These are phyloP conservation scores for Ectropis crepuscularia DNA, from an alignment of 2,888 invertebrate genomes.

Conservation along the genomic window DNA sequence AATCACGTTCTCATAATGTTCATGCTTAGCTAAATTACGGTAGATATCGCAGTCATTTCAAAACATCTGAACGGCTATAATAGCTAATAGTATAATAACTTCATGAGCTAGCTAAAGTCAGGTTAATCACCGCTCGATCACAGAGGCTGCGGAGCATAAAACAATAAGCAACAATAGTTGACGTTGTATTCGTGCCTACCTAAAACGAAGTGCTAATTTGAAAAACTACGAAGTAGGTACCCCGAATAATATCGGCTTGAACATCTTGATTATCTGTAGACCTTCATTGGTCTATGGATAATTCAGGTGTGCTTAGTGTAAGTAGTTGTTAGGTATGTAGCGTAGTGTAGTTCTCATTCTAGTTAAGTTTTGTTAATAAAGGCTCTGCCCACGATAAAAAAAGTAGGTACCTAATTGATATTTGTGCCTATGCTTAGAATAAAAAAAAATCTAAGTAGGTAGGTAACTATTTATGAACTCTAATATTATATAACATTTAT, in stretches of 20 bases:
- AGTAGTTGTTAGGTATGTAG: too few species aligned
- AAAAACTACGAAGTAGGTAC: neutral
- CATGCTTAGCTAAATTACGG: slow-evolving; percentile 32
- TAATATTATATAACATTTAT: too few species aligned
- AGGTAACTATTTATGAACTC: neutral
- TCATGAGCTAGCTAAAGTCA: slow-evolving; percentile 35
- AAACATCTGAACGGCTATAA: slow-evolving; percentile 30
- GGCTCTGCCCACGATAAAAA: neutral
- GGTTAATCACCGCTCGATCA: slow-evolving; percentile 47
- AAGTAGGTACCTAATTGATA: neutral
- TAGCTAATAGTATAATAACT: slow-evolving; percentile 38
- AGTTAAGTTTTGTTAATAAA: too few species aligned
- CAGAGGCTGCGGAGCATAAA: neutral
- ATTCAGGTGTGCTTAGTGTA: too few species aligned
- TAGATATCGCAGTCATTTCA: slow-evolving; percentile 37
- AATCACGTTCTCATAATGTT: slow-evolving; percentile 20
- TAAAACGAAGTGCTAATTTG: slow-evolving; percentile 8
- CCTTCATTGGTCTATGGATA: too few species aligned
- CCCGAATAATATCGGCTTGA: too few species aligned
- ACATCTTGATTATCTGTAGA: too few species aligned
- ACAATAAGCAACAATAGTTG: slow-evolving; percentile 3
- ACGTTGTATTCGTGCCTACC: slow-evolving; percentile 8
- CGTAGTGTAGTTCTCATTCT: too few species aligned
- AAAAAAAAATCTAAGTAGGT: neutral
- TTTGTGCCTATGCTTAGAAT: too few species aligned